These are phyloP conservation scores for Venturia canescens DNA, from an alignment of 1,140 invertebrate genomes.

Conservation along the genomic window DNA sequence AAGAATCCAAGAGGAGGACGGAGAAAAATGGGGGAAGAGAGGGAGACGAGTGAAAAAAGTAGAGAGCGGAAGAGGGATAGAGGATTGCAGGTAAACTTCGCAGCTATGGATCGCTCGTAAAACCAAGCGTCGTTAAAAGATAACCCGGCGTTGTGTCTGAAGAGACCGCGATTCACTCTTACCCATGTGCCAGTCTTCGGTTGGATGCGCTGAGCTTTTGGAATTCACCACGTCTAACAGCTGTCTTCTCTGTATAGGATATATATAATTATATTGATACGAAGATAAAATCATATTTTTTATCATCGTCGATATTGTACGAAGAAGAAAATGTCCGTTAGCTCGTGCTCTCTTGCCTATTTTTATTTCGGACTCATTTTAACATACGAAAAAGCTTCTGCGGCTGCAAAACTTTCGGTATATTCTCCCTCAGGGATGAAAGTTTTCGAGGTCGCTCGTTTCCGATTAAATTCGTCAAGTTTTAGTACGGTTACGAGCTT, in stretches of 20 bases:
- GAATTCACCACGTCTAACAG: slow-evolving; percentile 41
- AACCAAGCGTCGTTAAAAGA: slow-evolving; percentile 59
- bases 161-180: slow-evolving; percentile 31
- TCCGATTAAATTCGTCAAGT: background rate
- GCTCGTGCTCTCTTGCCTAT: no score
- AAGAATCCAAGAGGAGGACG: background rate
- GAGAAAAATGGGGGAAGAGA: slow-evolving; percentile 9
- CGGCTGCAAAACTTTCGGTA: no score
- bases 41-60: background rate
- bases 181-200: background rate
- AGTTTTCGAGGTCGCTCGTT: background rate
- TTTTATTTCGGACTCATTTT: no score
- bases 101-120: slow-evolving; percentile 60
- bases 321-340: no score
- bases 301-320: no score
- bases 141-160: slow-evolving; percentile 47
- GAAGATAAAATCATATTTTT: background rate
- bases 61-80: slow-evolving; percentile 24
- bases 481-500: slow-evolving; percentile 34
- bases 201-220: slow-evolving; percentile 8
- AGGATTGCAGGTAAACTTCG: slow-evolving; percentile 51
- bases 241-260: slow-evolving; percentile 17
- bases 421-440: background rate
- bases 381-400: no score
- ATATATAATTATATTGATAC: background rate